Evolutionary conservation across 2,888 invertebrate genomes (phyloP), one percentile per base, ranked within the genome.

Genomic region (Epirrhoe alternata): DNA sequence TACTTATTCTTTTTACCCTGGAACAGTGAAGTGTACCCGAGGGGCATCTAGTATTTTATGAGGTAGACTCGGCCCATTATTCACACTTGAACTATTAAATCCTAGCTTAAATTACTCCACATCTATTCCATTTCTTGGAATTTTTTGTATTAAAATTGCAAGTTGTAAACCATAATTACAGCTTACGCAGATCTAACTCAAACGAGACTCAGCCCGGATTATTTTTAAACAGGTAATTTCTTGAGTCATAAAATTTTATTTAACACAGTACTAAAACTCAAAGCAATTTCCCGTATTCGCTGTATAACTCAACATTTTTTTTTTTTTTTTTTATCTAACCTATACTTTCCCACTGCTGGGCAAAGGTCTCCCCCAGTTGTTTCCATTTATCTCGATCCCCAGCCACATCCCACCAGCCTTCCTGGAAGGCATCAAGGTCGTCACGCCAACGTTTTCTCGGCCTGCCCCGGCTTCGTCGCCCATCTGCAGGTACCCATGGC

Each of bases 251-350:
- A 52, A 33, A 17, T 42, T 51, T 54, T 54, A 65, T 45, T 63
- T 51, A 47, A 65, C 50, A 16, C 61, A 68, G 61, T 73, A 72
- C 71, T 69, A 53, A 71, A 70, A 66, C 64, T 61, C 63, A 72
- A 63, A 74, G 70, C 73, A 74, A 77, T 78, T 73, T 67, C 74
- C 69, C 52, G 38, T 62, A 74, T 78, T 79, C 75, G 79, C 76
- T 79, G 76, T 72, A 71, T 69, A 71, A 71, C 73, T 74, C 77
- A 77, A 79, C 77, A n/a, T 38, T 38, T 38, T 38, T 38, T 38
- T 38, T 38, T 38, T 38, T 38, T 38, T 38, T 38, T 38, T 38
- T 8, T 8, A 8, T 38, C n/a, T 10, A 38, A 38, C 35, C 35
- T 38, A 38, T 38, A 0, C 0, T 8, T 2, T 38, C 35, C 35